Conservation (phyloP, 2,113 vertebrate genomes). For the Pedionomus torquatus region DNA sequence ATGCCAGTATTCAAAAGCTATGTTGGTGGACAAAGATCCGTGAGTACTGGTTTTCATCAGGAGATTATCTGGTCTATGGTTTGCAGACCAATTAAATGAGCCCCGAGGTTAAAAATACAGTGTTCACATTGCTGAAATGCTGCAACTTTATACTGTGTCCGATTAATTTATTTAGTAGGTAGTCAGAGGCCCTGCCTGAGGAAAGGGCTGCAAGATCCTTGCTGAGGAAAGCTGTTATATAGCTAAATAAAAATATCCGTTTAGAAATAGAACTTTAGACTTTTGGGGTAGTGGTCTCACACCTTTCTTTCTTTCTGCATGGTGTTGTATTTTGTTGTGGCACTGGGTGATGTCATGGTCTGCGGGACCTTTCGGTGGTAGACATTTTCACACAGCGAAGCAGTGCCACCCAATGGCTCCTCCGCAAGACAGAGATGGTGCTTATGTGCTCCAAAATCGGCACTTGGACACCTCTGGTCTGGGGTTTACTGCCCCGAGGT, state of each 20-base stretch:
- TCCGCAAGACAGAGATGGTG: neutral
- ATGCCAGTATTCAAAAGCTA: neutral
- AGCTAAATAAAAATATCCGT: neutral
- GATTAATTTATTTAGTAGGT: neutral
- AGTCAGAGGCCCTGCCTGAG: neutral
- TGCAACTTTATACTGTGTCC: neutral
- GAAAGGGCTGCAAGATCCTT: neutral
- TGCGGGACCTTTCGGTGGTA: neutral
- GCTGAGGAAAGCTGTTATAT: neutral
- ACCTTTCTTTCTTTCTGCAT: neutral
- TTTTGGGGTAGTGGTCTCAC: neutral
- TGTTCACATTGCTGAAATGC: neutral
- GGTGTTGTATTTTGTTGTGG: neutral
- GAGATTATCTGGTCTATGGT: neutral
- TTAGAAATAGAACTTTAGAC: neutral
- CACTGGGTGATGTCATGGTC: neutral
- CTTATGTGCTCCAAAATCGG: neutral
- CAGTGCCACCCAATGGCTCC: slow-evolving; percentile 67
- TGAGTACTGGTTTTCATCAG: neutral
- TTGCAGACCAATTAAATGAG: neutral
- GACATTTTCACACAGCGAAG: neutral
- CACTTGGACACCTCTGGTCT: neutral
- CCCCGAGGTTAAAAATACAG: neutral
- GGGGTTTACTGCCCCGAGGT: neutral
- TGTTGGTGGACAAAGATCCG: neutral